Conservation (phyloP, 2,113 vertebrate genomes). For the Arothron firmamentum region DNA sequence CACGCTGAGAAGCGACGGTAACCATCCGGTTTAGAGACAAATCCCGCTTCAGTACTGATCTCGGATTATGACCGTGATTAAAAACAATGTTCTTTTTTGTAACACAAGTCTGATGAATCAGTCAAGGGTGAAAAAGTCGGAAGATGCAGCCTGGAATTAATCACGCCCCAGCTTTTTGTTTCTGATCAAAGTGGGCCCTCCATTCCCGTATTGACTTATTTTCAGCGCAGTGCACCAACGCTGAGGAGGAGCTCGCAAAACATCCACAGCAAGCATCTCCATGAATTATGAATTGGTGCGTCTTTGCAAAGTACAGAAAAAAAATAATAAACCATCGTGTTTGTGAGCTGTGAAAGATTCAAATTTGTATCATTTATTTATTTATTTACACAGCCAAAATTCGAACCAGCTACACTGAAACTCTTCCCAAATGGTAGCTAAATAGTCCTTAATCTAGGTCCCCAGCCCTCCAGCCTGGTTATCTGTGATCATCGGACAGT, state of each 20-base stretch:
- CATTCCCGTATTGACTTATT: slow-evolving; percentile 15
- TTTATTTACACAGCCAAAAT: slow-evolving; percentile 23
- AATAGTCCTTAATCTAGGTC: slow-evolving; percentile 65
- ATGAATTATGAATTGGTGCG: slow-evolving; percentile 48
- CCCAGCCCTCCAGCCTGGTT: slow-evolving; percentile 65
- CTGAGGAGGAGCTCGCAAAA: slow-evolving; percentile 32
- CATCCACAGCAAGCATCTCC: slow-evolving; percentile 20
- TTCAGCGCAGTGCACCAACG: not conserved
- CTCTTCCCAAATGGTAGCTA: slow-evolving; percentile 58
- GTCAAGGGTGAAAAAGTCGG: slow-evolving; percentile 30
- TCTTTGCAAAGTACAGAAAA: slow-evolving; percentile 23
- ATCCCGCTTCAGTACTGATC: slow-evolving; percentile 41
- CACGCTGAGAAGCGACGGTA: slow-evolving; percentile 26
- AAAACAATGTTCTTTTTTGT: slow-evolving; percentile 24
- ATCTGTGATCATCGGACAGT: slow-evolving; percentile 71
- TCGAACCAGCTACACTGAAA: slow-evolving; percentile 39
- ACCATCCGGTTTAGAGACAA: slow-evolving; percentile 32
- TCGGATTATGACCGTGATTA: slow-evolving; percentile 51
- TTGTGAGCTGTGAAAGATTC: slow-evolving; percentile 3
- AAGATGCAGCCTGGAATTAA: slow-evolving; percentile 44
- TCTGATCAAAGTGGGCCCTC: slow-evolving; percentile 20
- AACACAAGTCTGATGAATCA: slow-evolving; percentile 37
- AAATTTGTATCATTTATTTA: slow-evolving; percentile 19
- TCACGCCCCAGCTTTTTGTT: slow-evolving; percentile 31
- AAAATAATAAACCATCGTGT: slow-evolving; percentile 12